Evolutionary conservation across 2,113 vertebrate species (phyloP).

Genomic region (Helogale parvula): DNA sequence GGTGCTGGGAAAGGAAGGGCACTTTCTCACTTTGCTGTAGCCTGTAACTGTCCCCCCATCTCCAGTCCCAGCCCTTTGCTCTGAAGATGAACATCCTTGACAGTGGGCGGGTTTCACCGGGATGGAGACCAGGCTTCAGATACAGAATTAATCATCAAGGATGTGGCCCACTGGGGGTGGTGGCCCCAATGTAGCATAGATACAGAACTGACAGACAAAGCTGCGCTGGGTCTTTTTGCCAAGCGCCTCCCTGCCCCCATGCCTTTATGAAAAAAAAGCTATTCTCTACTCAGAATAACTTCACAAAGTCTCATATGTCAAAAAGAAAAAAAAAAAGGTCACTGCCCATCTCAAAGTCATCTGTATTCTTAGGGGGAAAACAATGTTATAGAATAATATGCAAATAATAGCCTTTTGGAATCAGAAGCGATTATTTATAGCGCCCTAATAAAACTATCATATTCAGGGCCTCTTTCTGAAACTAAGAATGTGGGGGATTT

Average conservation of each 20-base stretch:
- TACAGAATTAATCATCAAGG: background rate
- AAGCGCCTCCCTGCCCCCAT: no score
- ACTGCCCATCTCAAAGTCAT: background rate
- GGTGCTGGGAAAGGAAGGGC: background rate
- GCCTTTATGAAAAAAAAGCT: background rate
- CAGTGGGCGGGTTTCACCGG: background rate
- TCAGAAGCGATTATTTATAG: background rate
- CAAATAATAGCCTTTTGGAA: constrained; percentile 34
- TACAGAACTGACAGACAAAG: background rate
- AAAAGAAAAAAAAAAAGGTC: background rate
- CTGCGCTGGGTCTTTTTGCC: background rate
- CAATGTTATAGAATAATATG: background rate
- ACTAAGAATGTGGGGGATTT: constrained; percentile 22
- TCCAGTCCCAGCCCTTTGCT: constrained; percentile 2
- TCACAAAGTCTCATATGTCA: constrained; percentile 8
- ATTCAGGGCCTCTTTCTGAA: background rate
- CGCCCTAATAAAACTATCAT: background rate
- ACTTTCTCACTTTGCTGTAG: background rate
- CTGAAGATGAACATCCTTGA: background rate
- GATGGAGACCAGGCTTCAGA: background rate
- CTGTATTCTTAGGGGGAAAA: background rate
- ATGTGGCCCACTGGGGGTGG: background rate
- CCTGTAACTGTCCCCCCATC: background rate
- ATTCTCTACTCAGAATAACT: constrained; percentile 3
- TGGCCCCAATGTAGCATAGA: background rate